Conservation (phyloP, 2,888 invertebrate species). For the Cantharis rufa region DNA sequence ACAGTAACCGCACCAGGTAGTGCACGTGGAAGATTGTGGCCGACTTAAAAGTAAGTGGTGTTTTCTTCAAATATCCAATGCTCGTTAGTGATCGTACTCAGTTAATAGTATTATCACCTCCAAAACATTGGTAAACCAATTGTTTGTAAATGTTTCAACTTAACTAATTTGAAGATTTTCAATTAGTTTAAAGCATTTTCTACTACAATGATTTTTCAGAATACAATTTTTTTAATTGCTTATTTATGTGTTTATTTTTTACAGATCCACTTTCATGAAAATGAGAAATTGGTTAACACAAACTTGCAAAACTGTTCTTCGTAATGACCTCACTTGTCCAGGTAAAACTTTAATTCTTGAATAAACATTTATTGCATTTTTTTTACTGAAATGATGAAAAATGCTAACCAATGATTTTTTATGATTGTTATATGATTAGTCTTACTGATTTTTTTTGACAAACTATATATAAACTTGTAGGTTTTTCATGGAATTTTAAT, state of each 20-base stretch:
- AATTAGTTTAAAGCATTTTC: neutral
- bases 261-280: constrained; percentile 67
- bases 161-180: neutral
- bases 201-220: neutral
- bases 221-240: neutral
- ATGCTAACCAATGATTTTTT: constrained; percentile 15
- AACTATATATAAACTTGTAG: too few species aligned
- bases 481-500: too few species aligned
- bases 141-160: neutral
- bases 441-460: constrained; percentile 13
- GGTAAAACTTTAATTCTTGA: constrained; percentile 48
- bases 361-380: too few species aligned
- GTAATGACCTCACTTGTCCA: constrained; percentile 63
- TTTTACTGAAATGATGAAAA: constrained; percentile 6
- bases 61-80: constrained; percentile 18
- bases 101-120: constrained; percentile 32
- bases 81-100: constrained; percentile 34
- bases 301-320: constrained; percentile 58
- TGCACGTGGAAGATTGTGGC: neutral
- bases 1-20: neutral
- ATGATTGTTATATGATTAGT: constrained; percentile 18
- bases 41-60: neutral
- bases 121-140: constrained; percentile 37
- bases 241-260: constrained; percentile 37
- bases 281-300: constrained; percentile 64